These are phyloP conservation scores for Nixonia krombeini DNA, from an alignment of 1,140 invertebrate genomes.

Conservation along the genomic window DNA sequence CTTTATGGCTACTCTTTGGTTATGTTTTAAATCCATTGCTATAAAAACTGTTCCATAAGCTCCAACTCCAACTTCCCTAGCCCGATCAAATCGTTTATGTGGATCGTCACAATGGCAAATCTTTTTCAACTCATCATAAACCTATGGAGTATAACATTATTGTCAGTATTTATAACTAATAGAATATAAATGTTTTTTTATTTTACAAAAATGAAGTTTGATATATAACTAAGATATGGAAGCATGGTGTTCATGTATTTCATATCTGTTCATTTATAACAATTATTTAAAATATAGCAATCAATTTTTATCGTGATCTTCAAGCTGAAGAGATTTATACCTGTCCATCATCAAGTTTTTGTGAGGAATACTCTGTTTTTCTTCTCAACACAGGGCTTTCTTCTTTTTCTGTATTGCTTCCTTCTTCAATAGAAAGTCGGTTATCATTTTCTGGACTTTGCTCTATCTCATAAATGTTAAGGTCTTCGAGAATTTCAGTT, in stretches of 20 bases:
- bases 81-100: slow-evolving; percentile 83
- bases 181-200: too few relatives aligned
- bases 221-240: too few relatives aligned
- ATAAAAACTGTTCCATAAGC: slow-evolving; percentile 94
- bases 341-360: slow-evolving; percentile 83
- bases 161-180: too few relatives aligned
- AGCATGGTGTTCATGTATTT: too few relatives aligned
- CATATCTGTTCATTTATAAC: too few relatives aligned
- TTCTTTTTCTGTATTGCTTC: slow-evolving; percentile 41
- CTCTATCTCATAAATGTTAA: slow-evolving; percentile 51
- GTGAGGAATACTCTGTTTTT: slow-evolving; percentile 69
- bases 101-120: slow-evolving; percentile 86
- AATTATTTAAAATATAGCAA: not conserved
- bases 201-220: too few relatives aligned
- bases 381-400: slow-evolving; percentile 64
- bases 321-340: slow-evolving; percentile 53
- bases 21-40: slow-evolving; percentile 84
- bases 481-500: slow-evolving; percentile 69
- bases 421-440: slow-evolving; percentile 39
- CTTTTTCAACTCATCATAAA: slow-evolving; percentile 85
- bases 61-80: slow-evolving; percentile 91
- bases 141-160: slow-evolving; percentile 4
- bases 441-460: slow-evolving; percentile 13
- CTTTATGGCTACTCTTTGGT: slow-evolving; percentile 92
- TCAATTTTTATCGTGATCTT: not conserved